phyloP scores from a whole-genome alignment of 1,140 invertebrate genomes.

The Sipha flava region DNA sequence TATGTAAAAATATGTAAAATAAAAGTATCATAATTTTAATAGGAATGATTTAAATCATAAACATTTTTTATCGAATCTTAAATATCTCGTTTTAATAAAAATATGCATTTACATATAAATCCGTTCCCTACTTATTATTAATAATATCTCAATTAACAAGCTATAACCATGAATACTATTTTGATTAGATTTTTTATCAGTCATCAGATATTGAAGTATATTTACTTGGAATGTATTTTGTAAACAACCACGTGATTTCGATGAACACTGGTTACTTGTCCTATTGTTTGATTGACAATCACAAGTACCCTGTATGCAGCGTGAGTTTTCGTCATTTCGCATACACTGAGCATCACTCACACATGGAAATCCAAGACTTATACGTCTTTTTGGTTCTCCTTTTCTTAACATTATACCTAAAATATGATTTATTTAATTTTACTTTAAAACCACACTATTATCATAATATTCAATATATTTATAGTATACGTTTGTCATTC shows the following conservation, averaged over 20 bases:
- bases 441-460: background rate
- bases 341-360: conserved; percentile 67
- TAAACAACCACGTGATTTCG: conserved; percentile 63
- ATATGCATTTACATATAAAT: too few relatives aligned
- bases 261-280: conserved; percentile 52
- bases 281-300: conserved; percentile 58
- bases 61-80: too few relatives aligned
- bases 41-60: too few relatives aligned
- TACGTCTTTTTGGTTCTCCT: conserved; percentile 49
- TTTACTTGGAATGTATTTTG: conserved; percentile 74
- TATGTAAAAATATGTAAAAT: too few relatives aligned
- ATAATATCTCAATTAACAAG: too few relatives aligned
- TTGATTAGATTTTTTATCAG: background rate
- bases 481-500: too few relatives aligned
- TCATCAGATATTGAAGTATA: background rate
- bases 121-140: too few relatives aligned
- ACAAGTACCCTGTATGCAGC: conserved; percentile 67
- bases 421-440: background rate
- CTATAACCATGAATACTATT: too few relatives aligned
- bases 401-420: conserved; percentile 40
- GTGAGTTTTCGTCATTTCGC: conserved; percentile 63
- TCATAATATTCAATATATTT: too few relatives aligned
- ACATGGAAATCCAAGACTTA: conserved; percentile 68
- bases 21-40: too few relatives aligned
- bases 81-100: too few relatives aligned